Percentiles rank a stretch among this genome's conserved stretches.
phyloP scores from a whole-genome alignment of 2,113 vertebrate species.

The Serilophus lunatus region DNA sequence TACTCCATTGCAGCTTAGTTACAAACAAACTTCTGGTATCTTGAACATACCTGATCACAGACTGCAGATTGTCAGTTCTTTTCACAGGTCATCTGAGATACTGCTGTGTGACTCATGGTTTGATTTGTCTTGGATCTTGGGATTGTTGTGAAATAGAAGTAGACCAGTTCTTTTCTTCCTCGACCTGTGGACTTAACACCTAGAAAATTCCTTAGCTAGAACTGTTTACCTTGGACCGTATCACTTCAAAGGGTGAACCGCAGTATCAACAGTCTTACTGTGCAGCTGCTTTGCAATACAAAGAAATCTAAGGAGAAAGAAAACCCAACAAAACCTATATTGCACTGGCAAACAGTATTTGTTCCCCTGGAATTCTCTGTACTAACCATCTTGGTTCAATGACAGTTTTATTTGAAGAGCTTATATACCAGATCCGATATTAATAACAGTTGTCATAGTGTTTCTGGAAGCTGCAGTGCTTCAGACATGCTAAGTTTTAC shows the following conservation, averaged over 20 bases:
- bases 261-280: neutral
- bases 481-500: neutral
- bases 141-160: neutral
- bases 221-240: neutral
- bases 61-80: neutral
- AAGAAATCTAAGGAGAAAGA: neutral
- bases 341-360: neutral
- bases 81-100: neutral
- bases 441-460: neutral
- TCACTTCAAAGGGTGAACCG: slow-evolving; percentile 23
- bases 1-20: neutral
- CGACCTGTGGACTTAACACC: neutral
- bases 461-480: neutral
- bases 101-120: neutral
- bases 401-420: neutral
- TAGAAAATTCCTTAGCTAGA: neutral
- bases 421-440: neutral
- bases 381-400: neutral
- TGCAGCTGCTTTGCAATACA: slow-evolving; percentile 24
- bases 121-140: neutral
- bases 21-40: neutral
- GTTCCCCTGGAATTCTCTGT: neutral
- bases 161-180: neutral
- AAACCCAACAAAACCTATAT: neutral
- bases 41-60: neutral